These are phyloP conservation scores for Oscheius sp. DNA, from an alignment of 2,888 invertebrate genomes.

Conservation along the genomic window DNA sequence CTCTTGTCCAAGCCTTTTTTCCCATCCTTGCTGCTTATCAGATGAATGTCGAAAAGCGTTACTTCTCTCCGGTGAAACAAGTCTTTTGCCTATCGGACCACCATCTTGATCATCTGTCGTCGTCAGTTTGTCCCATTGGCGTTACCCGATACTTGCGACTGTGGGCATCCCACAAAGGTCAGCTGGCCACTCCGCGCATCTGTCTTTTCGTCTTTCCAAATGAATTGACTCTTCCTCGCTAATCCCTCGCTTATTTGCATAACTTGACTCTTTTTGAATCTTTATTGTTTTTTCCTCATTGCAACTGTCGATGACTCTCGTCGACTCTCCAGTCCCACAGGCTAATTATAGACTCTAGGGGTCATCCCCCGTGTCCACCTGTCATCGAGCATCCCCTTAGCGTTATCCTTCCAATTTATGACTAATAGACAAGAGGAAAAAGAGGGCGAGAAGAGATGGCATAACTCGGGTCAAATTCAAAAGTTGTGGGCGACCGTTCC, in stretches of 20 bases:
- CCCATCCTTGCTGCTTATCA: neutral
- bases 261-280: constrained; percentile 1
- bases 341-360: too few relatives aligned
- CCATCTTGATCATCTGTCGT: neutral
- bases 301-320: neutral
- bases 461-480: neutral
- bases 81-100: neutral
- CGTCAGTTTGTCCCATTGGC: neutral
- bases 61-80: neutral
- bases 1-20: neutral
- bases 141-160: neutral
- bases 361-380: neutral
- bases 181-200: constrained; percentile 12
- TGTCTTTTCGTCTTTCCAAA: neutral
- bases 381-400: neutral
- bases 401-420: neutral
- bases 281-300: neutral
- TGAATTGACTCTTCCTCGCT: neutral
- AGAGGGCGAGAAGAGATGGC: too few relatives aligned
- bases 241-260: neutral
- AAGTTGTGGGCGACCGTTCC: neutral
- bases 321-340: neutral
- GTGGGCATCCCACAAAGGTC: constrained; percentile 11
- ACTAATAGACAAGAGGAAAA: neutral
- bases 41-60: too few relatives aligned